These are phyloP conservation scores for Ciconia stormi DNA, from an alignment of 2,113 vertebrate species.

Conservation along the genomic window DNA sequence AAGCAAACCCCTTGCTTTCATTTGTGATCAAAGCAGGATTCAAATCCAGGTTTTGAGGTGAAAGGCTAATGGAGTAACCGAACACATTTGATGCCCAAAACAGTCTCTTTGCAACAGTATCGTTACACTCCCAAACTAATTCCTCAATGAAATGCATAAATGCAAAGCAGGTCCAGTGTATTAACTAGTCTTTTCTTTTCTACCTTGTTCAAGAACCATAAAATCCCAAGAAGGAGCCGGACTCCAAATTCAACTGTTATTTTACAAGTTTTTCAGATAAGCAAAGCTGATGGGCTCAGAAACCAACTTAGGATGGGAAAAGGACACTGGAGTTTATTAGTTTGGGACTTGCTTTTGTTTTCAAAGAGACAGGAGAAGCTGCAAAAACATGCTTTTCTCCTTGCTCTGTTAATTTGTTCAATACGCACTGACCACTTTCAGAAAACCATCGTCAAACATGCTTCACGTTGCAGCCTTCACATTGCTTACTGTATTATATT, in stretches of 20 bases:
- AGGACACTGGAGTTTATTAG: not conserved
- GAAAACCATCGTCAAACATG: not conserved
- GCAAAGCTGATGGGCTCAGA: constrained; percentile 16
- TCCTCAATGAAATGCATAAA: constrained; percentile 21
- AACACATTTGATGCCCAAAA: not conserved
- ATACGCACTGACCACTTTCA: not conserved
- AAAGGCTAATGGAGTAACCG: constrained; percentile 31
- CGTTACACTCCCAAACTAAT: constrained; percentile 6
- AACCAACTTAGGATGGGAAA: not conserved
- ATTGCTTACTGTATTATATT: constrained; percentile 85
- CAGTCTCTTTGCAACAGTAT: constrained; percentile 17
- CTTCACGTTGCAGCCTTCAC: constrained; percentile 78
- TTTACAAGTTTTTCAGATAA: constrained; percentile 48
- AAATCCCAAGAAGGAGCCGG: not conserved
- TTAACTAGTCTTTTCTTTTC: constrained; percentile 36
- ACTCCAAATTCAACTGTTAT: constrained; percentile 38
- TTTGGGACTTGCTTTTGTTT: constrained; percentile 34
- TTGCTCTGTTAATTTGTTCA: not conserved
- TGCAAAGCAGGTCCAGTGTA: constrained; percentile 50
- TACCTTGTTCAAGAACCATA: constrained; percentile 17
- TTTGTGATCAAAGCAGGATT: not conserved
- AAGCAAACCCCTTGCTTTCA: not conserved
- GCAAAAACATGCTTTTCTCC: not conserved
- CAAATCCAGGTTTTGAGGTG: constrained; percentile 27
- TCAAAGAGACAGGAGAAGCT: constrained; percentile 11